These are phyloP conservation scores for Chitala chitala DNA, from an alignment of 2,113 vertebrate genomes.

Conservation along the genomic window DNA sequence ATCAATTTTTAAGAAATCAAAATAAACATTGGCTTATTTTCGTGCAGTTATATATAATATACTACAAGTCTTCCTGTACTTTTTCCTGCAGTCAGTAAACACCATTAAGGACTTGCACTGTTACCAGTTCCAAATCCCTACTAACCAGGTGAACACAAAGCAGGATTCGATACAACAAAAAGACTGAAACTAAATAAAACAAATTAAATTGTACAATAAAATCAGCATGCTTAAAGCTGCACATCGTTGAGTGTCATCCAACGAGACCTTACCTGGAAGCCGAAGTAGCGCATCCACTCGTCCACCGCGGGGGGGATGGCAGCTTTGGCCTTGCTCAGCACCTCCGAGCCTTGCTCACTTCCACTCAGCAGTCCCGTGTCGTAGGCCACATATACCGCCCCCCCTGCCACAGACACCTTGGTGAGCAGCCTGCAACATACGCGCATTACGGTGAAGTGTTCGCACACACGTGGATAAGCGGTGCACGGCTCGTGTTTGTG, in stretches of 20 bases:
- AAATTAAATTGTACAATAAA: background rate
- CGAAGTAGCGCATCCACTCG: constrained; percentile 80
- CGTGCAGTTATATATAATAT: no score
- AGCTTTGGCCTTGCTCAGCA: constrained; percentile 67
- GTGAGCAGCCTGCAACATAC: constrained; percentile 66
- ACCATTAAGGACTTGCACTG: no score
- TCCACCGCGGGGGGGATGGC: constrained; percentile 74
- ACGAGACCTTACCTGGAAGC: constrained; percentile 66
- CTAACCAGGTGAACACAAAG: no score
- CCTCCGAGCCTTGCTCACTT: constrained; percentile 67
- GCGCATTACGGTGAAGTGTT: background rate
- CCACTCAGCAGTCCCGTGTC: constrained; percentile 78
- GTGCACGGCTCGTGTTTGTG: no score
- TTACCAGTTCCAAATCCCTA: no score
- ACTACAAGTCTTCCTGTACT: no score
- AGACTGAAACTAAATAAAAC: background rate
- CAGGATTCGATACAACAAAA: no score
- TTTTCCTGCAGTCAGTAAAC: no score
- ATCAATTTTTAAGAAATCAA: no score
- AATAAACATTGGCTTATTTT: no score
- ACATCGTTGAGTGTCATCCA: background rate
- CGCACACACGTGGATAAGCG: background rate
- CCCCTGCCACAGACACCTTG: constrained; percentile 81
- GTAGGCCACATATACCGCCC: constrained; percentile 73
- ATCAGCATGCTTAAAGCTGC: background rate